Base-by-base conservation (phyloP, 2,797 vertebrate species). In the Hapalemur alaotrensis region DNA sequence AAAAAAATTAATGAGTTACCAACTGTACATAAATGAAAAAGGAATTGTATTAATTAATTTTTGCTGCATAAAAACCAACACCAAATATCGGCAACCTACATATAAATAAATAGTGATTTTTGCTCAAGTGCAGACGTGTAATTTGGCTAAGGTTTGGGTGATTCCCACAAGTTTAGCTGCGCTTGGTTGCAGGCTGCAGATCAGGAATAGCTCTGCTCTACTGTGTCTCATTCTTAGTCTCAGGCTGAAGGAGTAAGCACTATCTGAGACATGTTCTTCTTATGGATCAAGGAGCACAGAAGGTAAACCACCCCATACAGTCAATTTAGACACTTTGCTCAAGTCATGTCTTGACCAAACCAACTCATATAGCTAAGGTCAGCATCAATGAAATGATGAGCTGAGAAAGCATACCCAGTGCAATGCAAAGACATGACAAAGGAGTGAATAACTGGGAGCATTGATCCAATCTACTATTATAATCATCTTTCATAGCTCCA, bases 361-460 rank as follows among this genome's bases (percentile, higher is more conserved):
- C 14, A 61, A 41, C 5, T n/a, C 54, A 41, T 1, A 1, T 17
- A 6, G 9, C 6, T 11, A 41, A n/a, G 25, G 32, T 30, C 59
- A 54, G 67, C 11, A 28, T 12, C 38, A 28, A 38, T 9, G 9
- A 15, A 2, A 22, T 35, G 22, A 38, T 7, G 7, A 11, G 1
- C 17, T 11, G 32, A 52, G 14, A 46, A 41, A 30, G 1, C 28
- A 2, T 8, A 50, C 28, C n/a, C 10, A 32, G 9, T 6, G 7
- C 4, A 30, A 59, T 20, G 20, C 12, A 30, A 54, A 90, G 23
- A n/a, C 7, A 18, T 3, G 5, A 32, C 4, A 4, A 32, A 54
- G 18, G 14, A n/a, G 2, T 15, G 8, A 15, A 46, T 12, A 75
- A 35, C 2, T 5, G 0, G 20, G 15, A 32, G 1, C 6, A 46